Evolutionary conservation across 2,888 invertebrate species (phyloP).

Genomic region (Calameuta filiformis): DNA sequence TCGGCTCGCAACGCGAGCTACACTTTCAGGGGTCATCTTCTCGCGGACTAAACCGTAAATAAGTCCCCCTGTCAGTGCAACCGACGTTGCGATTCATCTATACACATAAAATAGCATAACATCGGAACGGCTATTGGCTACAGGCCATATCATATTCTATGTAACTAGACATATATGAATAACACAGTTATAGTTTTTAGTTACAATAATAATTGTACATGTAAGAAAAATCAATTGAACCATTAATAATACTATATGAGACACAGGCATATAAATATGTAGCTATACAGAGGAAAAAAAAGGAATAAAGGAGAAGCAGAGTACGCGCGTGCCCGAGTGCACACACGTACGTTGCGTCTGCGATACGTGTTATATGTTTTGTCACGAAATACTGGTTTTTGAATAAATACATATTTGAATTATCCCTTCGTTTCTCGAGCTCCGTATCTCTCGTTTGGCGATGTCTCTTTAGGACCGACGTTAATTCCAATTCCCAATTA

Average conservation of each 20-base stretch:
- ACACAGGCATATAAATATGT: constrained; percentile 25
- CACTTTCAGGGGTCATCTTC: no score
- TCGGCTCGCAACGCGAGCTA: no score
- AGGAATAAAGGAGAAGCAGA: constrained; percentile 23
- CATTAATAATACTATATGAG: constrained; percentile 9
- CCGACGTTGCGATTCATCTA: no score
- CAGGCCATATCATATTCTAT: constrained; percentile 22
- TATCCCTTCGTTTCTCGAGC: constrained; percentile 24
- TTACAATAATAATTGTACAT: constrained; percentile 10
- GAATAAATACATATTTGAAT: constrained; percentile 63
- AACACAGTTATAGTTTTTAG: constrained; percentile 1
- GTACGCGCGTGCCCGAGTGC: constrained; percentile 44
- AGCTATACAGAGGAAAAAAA: constrained; percentile 25
- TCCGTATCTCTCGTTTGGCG: no score
- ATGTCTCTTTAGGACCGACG: no score
- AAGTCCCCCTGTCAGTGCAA: no score
- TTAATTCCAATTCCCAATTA: no score
- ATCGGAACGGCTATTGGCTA: constrained; percentile 14
- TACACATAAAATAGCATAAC: not conserved
- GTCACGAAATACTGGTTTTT: constrained; percentile 62
- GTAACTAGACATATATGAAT: constrained; percentile 14
- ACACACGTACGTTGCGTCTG: constrained; percentile 50
- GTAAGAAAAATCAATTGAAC: constrained; percentile 9
- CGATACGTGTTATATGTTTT: constrained; percentile 57
- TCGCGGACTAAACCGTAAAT: no score